phyloP scores from a whole-genome alignment of 2,113 vertebrate genomes.

The Sinocyclocheilus maitianheensis region DNA sequence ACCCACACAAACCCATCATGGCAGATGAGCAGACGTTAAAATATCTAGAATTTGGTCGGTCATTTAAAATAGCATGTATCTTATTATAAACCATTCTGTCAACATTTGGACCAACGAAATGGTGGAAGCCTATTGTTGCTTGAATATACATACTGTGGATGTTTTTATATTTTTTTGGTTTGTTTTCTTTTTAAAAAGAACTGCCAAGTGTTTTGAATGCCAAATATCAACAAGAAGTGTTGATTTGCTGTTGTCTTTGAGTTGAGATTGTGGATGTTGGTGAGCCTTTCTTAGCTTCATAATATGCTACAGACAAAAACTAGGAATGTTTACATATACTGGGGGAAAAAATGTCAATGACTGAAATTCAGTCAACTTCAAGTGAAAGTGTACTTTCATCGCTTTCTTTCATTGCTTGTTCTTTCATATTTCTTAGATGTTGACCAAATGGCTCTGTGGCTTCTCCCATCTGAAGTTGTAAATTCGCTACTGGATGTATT shows the following conservation, averaged over 20 bases:
- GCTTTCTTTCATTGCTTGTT: constrained; percentile 40
- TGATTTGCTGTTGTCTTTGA: constrained; percentile 22
- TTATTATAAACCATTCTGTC: neutral
- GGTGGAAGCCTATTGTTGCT: neutral
- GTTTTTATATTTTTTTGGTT: neutral
- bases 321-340: neutral
- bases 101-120: neutral
- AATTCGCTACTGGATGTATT: constrained; percentile 8
- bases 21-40: neutral
- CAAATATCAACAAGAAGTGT: neutral
- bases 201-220: constrained; percentile 11
- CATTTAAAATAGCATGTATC: neutral
- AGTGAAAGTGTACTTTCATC: neutral
- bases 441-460: constrained; percentile 7
- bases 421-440: neutral
- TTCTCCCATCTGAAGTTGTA: neutral
- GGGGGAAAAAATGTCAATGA: neutral
- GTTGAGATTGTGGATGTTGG: neutral
- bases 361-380: constrained; percentile 15
- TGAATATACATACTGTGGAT: neutral
- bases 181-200: neutral
- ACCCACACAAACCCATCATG: neutral
- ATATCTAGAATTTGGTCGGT: constrained; percentile 1
- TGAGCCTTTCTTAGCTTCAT: constrained; percentile 10
- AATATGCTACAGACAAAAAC: neutral